A percentile compares a stretch with the other conserved stretches of the same genome.
phyloP scores from a whole-genome alignment of 2,113 vertebrate genomes.

The Protobothrops flavoviridis region DNA sequence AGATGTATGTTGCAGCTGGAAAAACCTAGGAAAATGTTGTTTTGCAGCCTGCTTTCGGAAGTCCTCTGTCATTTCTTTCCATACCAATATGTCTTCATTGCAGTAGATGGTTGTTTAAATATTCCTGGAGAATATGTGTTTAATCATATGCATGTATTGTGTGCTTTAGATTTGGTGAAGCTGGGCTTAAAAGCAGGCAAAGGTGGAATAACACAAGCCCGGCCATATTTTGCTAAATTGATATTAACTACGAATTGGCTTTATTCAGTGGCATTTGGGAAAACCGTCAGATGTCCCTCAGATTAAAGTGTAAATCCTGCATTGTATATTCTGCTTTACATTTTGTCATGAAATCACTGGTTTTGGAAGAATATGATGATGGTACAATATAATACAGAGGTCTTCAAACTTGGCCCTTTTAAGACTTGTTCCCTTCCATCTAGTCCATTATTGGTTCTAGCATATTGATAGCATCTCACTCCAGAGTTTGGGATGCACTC shows the following conservation, averaged over 20 bases:
- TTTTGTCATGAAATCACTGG: neutral
- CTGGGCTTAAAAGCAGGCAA: neutral
- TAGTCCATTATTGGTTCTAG: no score
- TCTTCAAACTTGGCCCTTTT: no score
- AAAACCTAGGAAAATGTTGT: neutral
- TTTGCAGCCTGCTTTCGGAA: neutral
- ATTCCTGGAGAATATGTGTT: neutral
- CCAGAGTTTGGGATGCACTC: no score
- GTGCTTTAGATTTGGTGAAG: neutral
- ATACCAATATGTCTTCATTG: neutral
- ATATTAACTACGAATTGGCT: neutral
- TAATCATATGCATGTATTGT: neutral
- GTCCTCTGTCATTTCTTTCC: neutral
- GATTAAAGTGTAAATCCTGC: neutral
- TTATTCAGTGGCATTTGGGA: neutral
- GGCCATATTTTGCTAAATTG: neutral
- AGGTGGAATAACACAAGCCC: neutral
- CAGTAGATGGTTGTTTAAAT: neutral
- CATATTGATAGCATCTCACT: no score
- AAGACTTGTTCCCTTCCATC: no score
- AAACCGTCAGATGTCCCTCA: neutral
- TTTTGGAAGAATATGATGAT: neutral
- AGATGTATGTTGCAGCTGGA: neutral
- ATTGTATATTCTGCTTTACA: neutral
- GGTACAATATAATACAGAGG: no score